Evolutionary conservation across 2,888 invertebrate species (phyloP), one percentile per base, ranked within the genome.

Genomic region (Smittia sp.): DNA sequence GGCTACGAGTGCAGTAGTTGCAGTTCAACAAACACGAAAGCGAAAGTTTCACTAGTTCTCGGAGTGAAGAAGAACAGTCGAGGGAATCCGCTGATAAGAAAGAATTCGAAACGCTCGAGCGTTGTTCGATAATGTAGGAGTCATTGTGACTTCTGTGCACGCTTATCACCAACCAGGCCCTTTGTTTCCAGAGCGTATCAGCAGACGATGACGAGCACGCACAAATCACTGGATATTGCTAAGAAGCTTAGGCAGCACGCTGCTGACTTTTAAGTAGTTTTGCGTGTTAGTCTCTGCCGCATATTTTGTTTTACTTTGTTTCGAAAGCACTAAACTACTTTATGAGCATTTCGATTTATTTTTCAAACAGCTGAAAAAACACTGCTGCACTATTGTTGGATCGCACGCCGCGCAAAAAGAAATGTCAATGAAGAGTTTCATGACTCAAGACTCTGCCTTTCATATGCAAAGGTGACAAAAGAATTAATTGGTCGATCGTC

Each of bases 291-390:
- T 11, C 9, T 6, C 54, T 9, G 6, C 6, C 54, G 15, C 54
- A 54, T 11, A 11, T 22, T 22, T 58, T 18, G 9, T 18, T 58
- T 58, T 7, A 58, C 20, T 3, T 3, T 58, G 7, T 58, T 58
- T 22, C 24, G 58, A 3, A 58, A 22, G 24, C 24, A 58, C 24
- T 15, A 39, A 39, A 39, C 11, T 39, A 39, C 39, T 39, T 39
- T n/a, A n/a, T n/a, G n/a, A n/a, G n/a, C n/a, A n/a, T n/a, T n/a
- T n/a, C n/a, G n/a, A n/a, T n/a, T n/a, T 39, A 39, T 39, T 68
- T 70, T 27, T n/a, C 46, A 52, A 70, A 70, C 70, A 70, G 70
- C 70, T 72, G 72, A 72, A 72, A 38, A 24, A 46, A 46, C 24
- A 62, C 20, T 38, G 18, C 22, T 65, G 62, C 46, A 46, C 15